Evolutionary conservation across 2,797 vertebrate genomes (phyloP), one percentile per base, ranked within the genome.

Genomic region (Poecilia wingei): DNA sequence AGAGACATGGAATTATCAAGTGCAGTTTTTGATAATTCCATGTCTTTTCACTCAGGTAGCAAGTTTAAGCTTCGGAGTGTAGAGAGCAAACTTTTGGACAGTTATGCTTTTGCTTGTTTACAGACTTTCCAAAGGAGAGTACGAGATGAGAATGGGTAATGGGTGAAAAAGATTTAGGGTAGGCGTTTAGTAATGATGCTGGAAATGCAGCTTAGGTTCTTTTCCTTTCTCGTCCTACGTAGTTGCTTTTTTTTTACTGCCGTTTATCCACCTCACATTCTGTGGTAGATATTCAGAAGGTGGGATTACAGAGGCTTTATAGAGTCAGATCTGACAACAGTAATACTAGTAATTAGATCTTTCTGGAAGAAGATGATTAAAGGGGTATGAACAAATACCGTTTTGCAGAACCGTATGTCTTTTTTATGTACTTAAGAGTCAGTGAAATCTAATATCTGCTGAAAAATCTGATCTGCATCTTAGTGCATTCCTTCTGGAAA

Each of bases 301-400:
- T 39, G 36, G 64, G 64, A 68, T 68, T 68, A 68, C 36, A 41
- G 9, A 68, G 36, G 36, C 36, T 68, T 64, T 64, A 20, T 64
- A 64, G 6, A 18, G 91, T 89, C 82, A 72, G 83, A 90, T 88
- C 90, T 95, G 59, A 61, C 59, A 61, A 61, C 31, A 36, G 14
- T 61, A 61, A 33, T 61, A 8, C 59, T 61, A 33, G 59, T 61
- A 33, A 61, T 33, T 33, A 36, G 59, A 31, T 18, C 59, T 33
- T 33, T 61, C 59, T 61, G 59, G 28, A 61, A 61, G 31, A 36
- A 31, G 28, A 61, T 61, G 4, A 61, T 16, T 16, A 61, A 61
- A 61, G 59, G 14, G 5, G 59, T 36, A 61, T 18, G 31, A 61
- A 6, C 31, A 33, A 61, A 33, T 61, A 20, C 59, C 7, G 31